phyloP scores from a whole-genome alignment of 2,797 vertebrate species.

The Heterohyrax brucei region DNA sequence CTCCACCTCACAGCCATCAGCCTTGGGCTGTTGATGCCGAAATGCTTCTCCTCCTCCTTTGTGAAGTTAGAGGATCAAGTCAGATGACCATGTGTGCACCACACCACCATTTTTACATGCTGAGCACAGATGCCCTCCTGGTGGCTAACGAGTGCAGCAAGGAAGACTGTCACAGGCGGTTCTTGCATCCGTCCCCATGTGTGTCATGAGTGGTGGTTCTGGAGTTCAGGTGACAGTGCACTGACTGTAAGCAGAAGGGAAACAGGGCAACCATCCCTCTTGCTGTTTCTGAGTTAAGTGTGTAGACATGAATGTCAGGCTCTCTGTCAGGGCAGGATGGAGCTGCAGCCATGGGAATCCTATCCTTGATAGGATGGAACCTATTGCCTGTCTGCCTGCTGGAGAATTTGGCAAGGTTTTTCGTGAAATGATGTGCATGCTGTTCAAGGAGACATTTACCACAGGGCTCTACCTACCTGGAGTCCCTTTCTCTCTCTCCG shows the following conservation, averaged over 20 bases:
- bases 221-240: not conserved
- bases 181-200: not conserved
- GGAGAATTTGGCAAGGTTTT: not conserved
- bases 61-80: too few relatives aligned
- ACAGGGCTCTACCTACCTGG: not conserved
- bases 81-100: too few relatives aligned
- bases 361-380: not conserved
- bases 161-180: not conserved
- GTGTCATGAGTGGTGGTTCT: not conserved
- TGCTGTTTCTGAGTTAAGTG: conserved; percentile 30
- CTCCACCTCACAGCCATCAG: too few relatives aligned
- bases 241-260: not conserved
- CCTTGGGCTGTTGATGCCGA: too few relatives aligned
- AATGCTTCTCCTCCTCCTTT: too few relatives aligned
- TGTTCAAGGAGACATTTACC: not conserved
- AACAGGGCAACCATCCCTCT: not conserved
- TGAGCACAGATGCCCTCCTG: not conserved
- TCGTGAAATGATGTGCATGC: not conserved
- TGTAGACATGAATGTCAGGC: conserved; percentile 7
- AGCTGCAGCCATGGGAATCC: not conserved
- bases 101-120: too few relatives aligned
- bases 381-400: not conserved
- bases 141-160: not conserved
- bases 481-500: not conserved
- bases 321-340: not conserved